A percentile compares a stretch with the other conserved stretches of the same genome.
Conservation (phyloP, 2,888 invertebrate genomes). For the Torymus texanus region DNA sequence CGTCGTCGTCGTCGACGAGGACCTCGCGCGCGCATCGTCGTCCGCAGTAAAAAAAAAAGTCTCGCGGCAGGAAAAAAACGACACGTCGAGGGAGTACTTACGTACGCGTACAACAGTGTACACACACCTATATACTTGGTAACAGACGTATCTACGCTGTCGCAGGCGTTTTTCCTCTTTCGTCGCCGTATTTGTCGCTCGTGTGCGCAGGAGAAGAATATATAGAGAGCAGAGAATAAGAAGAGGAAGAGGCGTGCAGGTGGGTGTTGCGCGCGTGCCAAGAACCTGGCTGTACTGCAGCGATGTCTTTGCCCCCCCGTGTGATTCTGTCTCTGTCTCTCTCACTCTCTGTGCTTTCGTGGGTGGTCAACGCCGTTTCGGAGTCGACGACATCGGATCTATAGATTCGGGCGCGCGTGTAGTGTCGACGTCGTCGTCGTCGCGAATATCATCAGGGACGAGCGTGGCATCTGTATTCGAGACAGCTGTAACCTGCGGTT, state of each 20-base stretch:
- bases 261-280: slow-evolving; percentile 53
- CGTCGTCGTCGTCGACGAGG: slow-evolving; percentile 28
- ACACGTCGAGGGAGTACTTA: no score
- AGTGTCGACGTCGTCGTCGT: background rate
- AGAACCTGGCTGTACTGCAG: slow-evolving; percentile 9
- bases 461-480: slow-evolving; percentile 42
- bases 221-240: background rate
- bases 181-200: slow-evolving; percentile 25
- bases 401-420: background rate
- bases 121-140: no score
- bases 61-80: no score
- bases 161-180: background rate
- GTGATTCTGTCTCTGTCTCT: background rate
- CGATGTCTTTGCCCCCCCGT: background rate
- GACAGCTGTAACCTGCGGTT: slow-evolving; percentile 49
- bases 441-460: background rate
- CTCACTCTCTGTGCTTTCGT: background rate
- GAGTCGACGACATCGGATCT: background rate
- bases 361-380: no score
- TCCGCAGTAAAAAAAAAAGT: no score
- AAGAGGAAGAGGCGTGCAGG: slow-evolving; percentile 44
- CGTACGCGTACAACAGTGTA: no score
- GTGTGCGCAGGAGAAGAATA: no score
- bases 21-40: background rate
- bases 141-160: no score